Base-by-base conservation (phyloP, 2,888 invertebrate genomes). In the Drosophila ezoana region DNA sequence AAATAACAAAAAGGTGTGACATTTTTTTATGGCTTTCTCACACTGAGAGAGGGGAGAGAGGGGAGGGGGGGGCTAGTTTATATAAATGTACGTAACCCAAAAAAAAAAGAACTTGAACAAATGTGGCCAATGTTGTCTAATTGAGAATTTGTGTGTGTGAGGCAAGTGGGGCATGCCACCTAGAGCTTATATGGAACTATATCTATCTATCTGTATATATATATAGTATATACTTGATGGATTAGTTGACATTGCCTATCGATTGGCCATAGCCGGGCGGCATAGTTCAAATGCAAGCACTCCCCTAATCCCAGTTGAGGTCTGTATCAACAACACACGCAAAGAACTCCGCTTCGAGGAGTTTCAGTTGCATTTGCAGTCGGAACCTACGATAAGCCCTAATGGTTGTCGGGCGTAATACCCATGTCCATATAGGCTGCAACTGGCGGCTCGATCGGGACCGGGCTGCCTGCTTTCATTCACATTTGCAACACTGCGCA, bases 251-350 rank as follows among this genome's bases (percentile, higher is more conserved):
- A 65, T 63, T 80, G 74, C 67, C 38, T 51, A 71, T 71, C 72
- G 58, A 64, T 72, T 40, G 54, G 35, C 28, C 6, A 64, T 38
- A 67, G n/a, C 49, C 8, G 35, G 74, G 51, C 83, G 83, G 83
- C 77, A 77, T 64, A 79, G 71, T 68, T 87, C 81, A 79, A 71
- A 81, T 65, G 75, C 72, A 85, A 82, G 86, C 87, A 90, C 81
- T 75, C 65, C 28, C 73, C 76, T 91, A 91, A 91, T 91, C 90
- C 91, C 85, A 83, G 88, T 91, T 91, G 91, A 91, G 91, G 89
- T 90, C 80, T 88, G 78, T 89, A 88, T 89, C 83, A 91, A 77
- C 72, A 28, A 83, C 8, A 85, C 62, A 45, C 35, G 13, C 52
- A n/a, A 28, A 48, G 20, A 61, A 48, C 32, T 44, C 20, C 28